A percentile compares a stretch with the other conserved stretches of the same genome.
phyloP scores from a whole-genome alignment of 2,113 vertebrate species.

The Meleagris gallopavo region DNA sequence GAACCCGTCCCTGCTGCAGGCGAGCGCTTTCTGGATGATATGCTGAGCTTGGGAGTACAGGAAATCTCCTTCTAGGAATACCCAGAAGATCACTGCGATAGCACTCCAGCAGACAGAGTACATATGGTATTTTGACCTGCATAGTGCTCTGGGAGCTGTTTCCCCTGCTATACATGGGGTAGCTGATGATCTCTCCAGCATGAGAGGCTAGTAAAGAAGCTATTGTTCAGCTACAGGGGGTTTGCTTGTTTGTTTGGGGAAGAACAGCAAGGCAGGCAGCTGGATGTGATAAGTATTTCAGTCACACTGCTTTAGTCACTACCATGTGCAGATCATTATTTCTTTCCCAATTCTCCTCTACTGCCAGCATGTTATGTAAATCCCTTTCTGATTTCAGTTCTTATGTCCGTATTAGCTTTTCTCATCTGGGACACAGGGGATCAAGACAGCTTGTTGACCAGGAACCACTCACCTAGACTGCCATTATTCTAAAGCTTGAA shows the following conservation, averaged over 20 bases:
- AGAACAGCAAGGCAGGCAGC: not conserved
- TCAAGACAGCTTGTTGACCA: not conserved
- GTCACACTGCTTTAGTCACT: not conserved
- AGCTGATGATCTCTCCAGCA: not conserved
- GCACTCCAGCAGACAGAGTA: not conserved
- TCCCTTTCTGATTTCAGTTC: not conserved
- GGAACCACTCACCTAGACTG: not conserved
- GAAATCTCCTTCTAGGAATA: not conserved
- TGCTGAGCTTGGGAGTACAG: rapidly evolving
- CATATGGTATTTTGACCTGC: not conserved
- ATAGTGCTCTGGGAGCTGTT: rapidly evolving
- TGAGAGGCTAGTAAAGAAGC: rapidly evolving
- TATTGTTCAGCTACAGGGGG: rapidly evolving
- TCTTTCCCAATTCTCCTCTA: not conserved
- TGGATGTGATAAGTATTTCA: not conserved
- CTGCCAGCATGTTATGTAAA: not conserved
- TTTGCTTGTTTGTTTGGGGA: not conserved
- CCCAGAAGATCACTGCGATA: not conserved
- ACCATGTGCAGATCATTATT: not conserved
- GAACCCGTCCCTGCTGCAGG: not conserved
- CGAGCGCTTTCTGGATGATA: not conserved
- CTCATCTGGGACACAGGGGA: not conserved
- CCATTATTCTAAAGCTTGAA: not conserved
- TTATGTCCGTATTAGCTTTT: not conserved
- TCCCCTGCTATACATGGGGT: not conserved